phyloP scores from a whole-genome alignment of 2,888 invertebrate genomes.

The Aleiodes testaceus region DNA sequence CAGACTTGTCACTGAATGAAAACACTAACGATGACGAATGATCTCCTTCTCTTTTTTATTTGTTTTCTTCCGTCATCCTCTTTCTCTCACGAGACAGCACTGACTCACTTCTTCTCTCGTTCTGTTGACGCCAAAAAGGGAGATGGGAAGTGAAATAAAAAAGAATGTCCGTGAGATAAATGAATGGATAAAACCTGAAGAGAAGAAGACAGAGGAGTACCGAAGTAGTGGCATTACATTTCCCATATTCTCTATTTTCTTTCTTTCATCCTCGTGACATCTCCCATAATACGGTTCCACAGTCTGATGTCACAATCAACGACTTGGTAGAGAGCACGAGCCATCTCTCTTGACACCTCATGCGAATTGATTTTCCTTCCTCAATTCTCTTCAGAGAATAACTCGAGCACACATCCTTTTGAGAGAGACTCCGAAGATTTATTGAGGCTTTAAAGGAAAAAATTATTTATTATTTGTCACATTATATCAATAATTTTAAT shows the following conservation, averaged over 20 bases:
- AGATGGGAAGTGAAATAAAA: background rate
- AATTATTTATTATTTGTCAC: background rate
- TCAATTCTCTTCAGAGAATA: conserved; percentile 9
- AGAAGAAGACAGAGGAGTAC: conserved; percentile 40
- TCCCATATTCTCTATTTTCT: conserved; percentile 1
- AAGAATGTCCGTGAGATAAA: conserved; percentile 44
- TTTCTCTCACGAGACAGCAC: background rate
- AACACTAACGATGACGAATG: conserved; percentile 67
- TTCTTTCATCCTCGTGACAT: conserved; percentile 9
- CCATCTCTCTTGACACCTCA: conserved; percentile 25
- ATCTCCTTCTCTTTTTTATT: conserved; percentile 38
- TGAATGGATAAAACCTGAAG: conserved; percentile 47
- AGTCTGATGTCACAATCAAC: conserved; percentile 20
- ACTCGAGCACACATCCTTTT: conserved; percentile 5
- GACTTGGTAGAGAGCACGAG: conserved; percentile 4
- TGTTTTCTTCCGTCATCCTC: conserved; percentile 31
- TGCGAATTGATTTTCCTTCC: conserved; percentile 21
- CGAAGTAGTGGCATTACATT: background rate
- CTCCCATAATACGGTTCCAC: background rate
- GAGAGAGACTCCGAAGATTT: background rate
- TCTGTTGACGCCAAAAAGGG: conserved; percentile 13
- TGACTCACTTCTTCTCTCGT: conserved; percentile 12
- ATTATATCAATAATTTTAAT: too few relatives aligned
- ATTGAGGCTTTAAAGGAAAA: background rate
- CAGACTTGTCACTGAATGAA: conserved; percentile 57